These are phyloP conservation scores for Natator depressus DNA, from an alignment of 2,113 vertebrate species.

Conservation along the genomic window DNA sequence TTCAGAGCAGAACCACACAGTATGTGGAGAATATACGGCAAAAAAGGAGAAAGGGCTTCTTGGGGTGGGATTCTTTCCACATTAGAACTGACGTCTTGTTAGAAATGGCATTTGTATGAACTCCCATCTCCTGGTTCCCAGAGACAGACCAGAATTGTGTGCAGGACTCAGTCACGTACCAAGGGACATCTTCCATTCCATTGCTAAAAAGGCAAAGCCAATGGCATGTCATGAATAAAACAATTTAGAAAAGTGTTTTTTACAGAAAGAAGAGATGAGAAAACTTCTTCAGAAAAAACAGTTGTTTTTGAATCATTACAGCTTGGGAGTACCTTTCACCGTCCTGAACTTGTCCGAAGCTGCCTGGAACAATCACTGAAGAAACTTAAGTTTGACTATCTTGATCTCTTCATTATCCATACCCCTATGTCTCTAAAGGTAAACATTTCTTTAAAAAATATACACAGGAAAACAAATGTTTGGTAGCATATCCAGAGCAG, in stretches of 20 bases:
- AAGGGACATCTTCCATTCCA: neutral
- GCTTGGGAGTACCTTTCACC: conserved; percentile 84
- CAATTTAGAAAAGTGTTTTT: neutral
- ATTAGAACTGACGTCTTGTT: neutral
- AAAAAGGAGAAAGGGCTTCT: neutral
- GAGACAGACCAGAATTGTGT: neutral
- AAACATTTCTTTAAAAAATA: neutral
- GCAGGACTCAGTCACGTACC: neutral
- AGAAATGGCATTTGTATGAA: neutral
- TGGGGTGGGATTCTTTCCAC: neutral
- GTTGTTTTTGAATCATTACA: conserved; percentile 22
- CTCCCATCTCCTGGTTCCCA: neutral
- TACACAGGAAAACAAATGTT: neutral
- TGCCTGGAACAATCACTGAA: conserved; percentile 80
- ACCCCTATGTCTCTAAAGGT: conserved; percentile 83
- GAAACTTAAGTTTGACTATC: conserved; percentile 80
- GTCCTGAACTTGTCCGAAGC: conserved; percentile 78
- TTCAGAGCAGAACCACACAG: neutral
- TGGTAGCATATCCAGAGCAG: neutral
- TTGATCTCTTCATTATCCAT: conserved; percentile 86
- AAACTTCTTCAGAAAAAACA: neutral
- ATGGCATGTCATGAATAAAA: neutral
- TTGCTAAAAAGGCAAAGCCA: neutral
- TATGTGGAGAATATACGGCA: neutral
- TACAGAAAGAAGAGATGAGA: neutral